Base-by-base conservation (phyloP, 2,113 vertebrate genomes). In the Balaeniceps rex region DNA sequence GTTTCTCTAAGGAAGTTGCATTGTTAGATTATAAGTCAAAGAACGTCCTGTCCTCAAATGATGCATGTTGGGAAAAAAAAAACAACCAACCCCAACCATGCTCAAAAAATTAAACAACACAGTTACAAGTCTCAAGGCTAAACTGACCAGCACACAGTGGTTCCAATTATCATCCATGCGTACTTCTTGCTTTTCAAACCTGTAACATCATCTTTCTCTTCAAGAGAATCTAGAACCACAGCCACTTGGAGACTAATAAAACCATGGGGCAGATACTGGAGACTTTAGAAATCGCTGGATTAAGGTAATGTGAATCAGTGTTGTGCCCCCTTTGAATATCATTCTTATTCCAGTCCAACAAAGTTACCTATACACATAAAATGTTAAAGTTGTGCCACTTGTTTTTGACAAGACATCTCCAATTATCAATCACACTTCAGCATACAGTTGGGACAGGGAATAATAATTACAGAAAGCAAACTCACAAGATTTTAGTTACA, bases 381-480 rank as follows among this genome's bases (percentile, higher is more conserved):
- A 96, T 23, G 86, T 90, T 91, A 91, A 70, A 88, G 90, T 97
- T 98, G 97, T 98, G 97, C 55, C 70, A 95, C 84, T 94, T 97
- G 80, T 95, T 44, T 44, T 44, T 44, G 42, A 25, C 77, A 97
- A 95, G 95, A 93, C 94, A 95, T 91, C 88, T 97, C 91, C 92
- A 96, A 78, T 94, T 90, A 95, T 16, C 38, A n/a, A 86, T 92
- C 91, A 94, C 88, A 96, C 42, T 88, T 97, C 94, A 93, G 95
- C 88, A 93, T 96, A 98, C 86, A 96, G 83, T 88, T 92, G 91
- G 90, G 96, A 97, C 66, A 91, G 96, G 96, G 85, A 91, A 95
- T 88, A 97, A 97, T 96, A 98, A 92, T 96, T 96, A 96, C 93
- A 97, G 91, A 97, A 98, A 98, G 97, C 93, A 98, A 96, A 96